Evolutionary conservation across 1,140 invertebrate genomes (phyloP).

Genomic region (Hirudo medicinalis): DNA sequence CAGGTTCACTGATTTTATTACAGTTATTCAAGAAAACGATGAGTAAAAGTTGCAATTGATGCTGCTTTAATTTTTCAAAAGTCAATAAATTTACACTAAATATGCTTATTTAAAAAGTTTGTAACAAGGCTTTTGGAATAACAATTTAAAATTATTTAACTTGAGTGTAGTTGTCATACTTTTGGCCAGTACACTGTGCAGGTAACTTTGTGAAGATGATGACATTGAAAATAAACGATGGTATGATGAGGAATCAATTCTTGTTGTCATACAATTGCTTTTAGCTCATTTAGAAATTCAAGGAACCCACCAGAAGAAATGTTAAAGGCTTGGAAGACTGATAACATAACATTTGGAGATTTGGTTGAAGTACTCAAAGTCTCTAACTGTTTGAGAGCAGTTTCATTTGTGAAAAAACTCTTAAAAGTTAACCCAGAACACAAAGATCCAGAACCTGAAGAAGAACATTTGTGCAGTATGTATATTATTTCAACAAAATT

Average conservation of each 20-base stretch:
- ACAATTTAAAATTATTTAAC: neutral
- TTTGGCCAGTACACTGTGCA: neutral
- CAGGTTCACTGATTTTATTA: neutral
- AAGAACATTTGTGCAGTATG: neutral
- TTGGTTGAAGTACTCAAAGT: neutral
- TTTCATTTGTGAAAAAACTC: neutral
- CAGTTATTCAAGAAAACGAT: too few species aligned
- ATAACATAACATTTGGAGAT: constrained; percentile 12
- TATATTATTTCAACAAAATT: neutral
- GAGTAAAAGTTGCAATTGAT: neutral
- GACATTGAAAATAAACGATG: too few species aligned
- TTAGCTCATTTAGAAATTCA: neutral
- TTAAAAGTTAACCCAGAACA: too few species aligned
- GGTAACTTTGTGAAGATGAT: neutral
- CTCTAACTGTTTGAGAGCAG: neutral
- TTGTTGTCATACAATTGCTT: neutral
- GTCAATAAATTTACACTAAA: neutral
- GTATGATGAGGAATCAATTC: too few species aligned
- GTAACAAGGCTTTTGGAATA: neutral
- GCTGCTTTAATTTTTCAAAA: neutral
- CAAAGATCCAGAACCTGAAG: neutral
- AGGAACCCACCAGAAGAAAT: neutral
- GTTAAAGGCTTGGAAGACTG: neutral
- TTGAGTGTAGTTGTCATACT: neutral
- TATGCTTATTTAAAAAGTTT: neutral